Evolutionary conservation across 1,140 invertebrate species (phyloP).

Genomic region (Dinoponera quadriceps): DNA sequence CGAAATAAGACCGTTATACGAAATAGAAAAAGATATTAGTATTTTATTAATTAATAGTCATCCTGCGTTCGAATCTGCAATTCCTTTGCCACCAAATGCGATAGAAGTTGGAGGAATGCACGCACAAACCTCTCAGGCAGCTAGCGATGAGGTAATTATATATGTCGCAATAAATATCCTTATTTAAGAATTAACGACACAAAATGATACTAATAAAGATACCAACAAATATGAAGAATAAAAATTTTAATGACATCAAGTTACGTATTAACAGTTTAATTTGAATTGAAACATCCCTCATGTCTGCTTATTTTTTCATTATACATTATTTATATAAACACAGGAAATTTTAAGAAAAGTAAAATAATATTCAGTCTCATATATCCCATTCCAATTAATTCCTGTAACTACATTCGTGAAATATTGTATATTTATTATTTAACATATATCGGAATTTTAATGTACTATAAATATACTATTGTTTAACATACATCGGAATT

Average conservation of each 20-base stretch:
- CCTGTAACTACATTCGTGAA: too few relatives aligned
- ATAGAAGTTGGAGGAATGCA: slow-evolving; percentile 79
- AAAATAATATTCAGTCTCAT: too few relatives aligned
- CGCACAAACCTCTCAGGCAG: neutral
- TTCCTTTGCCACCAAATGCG: slow-evolving; percentile 74
- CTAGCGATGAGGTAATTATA: neutral
- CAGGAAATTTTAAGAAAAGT: too few relatives aligned
- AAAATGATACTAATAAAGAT: neutral
- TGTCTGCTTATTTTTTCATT: too few relatives aligned
- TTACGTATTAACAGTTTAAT: too few relatives aligned
- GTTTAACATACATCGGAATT: too few relatives aligned
- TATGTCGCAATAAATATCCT: neutral
- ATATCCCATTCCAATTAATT: too few relatives aligned
- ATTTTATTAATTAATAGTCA: slow-evolving; percentile 46
- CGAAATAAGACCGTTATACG: slow-evolving; percentile 4
- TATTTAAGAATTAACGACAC: slow-evolving; percentile 1
- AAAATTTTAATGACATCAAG: neutral
- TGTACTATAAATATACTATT: too few relatives aligned
- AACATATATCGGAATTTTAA: too few relatives aligned
- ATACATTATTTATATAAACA: too few relatives aligned
- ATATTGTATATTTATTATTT: too few relatives aligned
- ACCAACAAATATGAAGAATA: neutral
- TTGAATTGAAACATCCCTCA: too few relatives aligned
- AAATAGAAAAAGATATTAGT: slow-evolving; percentile 45
- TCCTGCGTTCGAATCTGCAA: slow-evolving; percentile 5